Evolutionary conservation across 2,888 invertebrate species (phyloP), one percentile per base, ranked within the genome.

Genomic region (Eupithecia vulgata): DNA sequence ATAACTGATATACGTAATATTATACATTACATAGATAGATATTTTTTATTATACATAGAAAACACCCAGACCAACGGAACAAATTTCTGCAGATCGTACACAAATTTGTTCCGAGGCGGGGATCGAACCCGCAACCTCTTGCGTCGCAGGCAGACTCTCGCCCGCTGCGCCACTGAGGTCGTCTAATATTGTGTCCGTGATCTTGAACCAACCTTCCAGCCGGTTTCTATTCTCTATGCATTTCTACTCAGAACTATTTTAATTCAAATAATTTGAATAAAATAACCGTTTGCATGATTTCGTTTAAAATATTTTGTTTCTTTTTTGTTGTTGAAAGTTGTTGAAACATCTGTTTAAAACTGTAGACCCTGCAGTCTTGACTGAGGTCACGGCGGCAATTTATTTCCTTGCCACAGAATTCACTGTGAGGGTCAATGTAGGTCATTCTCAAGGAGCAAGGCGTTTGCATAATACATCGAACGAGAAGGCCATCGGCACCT

Each of bases 351-450:
- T 72, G 75, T 75, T 73, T 75, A 79, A 74, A 75, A 77, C 71
- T 70, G 72, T 72, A 67, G 72, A 73, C 71, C 70, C 73, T 71
- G 73, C 74, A 72, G 74, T 71, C 70, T 57, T 61, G 68, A 62
- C 70, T 78, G 79, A 76, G 79, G 79, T 79, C 79, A 76, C 67
- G 78, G 75, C 70, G 68, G 72, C 79, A 73, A 68, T 79, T 79
- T 74, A 62, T 72, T 75, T 76, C 70, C 78, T 76, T 72, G 73
- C 45, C 8, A 61, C 74, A 74, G 52, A 76, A 70, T 74, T 71
- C 72, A 73, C 42, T 71, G 73, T 65, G 73, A 74, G 72, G 74
- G 72, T 72, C 64, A 75, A 64, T 69, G 69, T 72, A 71, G 69
- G 61, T 70, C 69, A 72, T 72, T 62, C 52, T 67, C 71, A 71